Conservation (phyloP, 2,797 vertebrate genomes). For the Micropoecilia bifurca region DNA sequence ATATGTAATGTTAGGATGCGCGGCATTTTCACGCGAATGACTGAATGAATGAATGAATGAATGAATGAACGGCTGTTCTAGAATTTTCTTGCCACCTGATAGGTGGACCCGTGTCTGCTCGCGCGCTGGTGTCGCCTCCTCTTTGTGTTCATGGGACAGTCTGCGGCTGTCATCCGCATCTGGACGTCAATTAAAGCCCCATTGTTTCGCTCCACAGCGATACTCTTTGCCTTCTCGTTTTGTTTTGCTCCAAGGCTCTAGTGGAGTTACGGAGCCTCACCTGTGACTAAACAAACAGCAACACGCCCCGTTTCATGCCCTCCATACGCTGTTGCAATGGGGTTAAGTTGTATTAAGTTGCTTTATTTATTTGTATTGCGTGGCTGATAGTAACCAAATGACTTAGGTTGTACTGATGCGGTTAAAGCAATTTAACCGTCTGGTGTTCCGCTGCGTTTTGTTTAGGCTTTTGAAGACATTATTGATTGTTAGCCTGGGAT, state of each 20-base stretch:
- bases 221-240: not conserved
- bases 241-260: not conserved
- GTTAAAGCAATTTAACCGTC: not conserved
- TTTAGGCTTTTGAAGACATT: not conserved
- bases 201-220: slow-evolving; percentile 12
- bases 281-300: not conserved
- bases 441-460: not conserved
- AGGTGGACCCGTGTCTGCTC: slow-evolving; percentile 10
- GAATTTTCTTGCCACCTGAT: slow-evolving; percentile 47
- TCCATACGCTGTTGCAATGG: not conserved
- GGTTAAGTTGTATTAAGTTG: not conserved
- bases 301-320: not conserved
- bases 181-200: slow-evolving; percentile 18
- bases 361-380: not conserved
- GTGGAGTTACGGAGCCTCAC: not conserved
- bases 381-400: not conserved
- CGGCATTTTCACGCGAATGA: slow-evolving; percentile 22
- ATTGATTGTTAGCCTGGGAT: not conserved
- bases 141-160: slow-evolving; percentile 10
- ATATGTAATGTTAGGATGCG: slow-evolving; percentile 22
- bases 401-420: not conserved
- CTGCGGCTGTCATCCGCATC: slow-evolving; percentile 20
- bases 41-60: slow-evolving; percentile 35
- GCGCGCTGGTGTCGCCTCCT: slow-evolving; percentile 10
- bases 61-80: slow-evolving; percentile 54